Evolutionary conservation across 2,113 vertebrate genomes (phyloP).

Genomic region (Syngnathus typhle): DNA sequence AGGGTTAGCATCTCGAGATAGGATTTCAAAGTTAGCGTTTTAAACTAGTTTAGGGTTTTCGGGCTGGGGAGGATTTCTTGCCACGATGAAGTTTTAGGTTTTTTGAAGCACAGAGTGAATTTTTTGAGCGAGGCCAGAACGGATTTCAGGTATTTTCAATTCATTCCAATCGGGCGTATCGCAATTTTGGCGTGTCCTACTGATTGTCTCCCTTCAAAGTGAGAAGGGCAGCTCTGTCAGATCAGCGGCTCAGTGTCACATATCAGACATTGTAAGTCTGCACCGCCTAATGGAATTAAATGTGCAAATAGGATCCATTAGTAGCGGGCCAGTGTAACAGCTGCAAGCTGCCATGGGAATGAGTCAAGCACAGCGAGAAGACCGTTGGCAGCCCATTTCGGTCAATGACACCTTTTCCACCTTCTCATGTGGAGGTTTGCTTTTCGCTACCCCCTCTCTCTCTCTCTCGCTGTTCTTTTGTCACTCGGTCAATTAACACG

Average conservation of each 20-base stretch:
- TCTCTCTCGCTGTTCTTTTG: neutral
- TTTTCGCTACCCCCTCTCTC: neutral
- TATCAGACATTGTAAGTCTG: conserved; percentile 38
- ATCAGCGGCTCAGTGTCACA: conserved; percentile 48
- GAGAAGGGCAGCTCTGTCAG: conserved; percentile 38
- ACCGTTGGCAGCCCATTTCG: conserved; percentile 6
- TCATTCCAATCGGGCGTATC: too few species aligned
- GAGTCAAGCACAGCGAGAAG: conserved; percentile 3
- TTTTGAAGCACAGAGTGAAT: too few species aligned
- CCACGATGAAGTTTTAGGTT: neutral
- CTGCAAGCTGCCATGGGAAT: conserved; percentile 21
- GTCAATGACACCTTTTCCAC: conserved; percentile 6
- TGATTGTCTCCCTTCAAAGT: conserved; percentile 30
- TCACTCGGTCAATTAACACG: neutral
- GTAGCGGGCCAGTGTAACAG: conserved; percentile 4
- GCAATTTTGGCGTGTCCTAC: conserved; percentile 19
- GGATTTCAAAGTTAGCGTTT: too few species aligned
- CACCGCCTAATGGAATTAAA: conserved; percentile 37
- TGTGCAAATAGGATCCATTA: conserved; percentile 31
- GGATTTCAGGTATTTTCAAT: too few species aligned
- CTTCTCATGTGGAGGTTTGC: neutral
- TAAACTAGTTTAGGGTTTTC: neutral
- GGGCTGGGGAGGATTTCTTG: neutral
- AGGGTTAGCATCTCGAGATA: neutral
- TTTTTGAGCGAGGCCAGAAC: too few species aligned